phyloP scores from a whole-genome alignment of 1,140 invertebrate species.

The Steinernema feltiae region DNA sequence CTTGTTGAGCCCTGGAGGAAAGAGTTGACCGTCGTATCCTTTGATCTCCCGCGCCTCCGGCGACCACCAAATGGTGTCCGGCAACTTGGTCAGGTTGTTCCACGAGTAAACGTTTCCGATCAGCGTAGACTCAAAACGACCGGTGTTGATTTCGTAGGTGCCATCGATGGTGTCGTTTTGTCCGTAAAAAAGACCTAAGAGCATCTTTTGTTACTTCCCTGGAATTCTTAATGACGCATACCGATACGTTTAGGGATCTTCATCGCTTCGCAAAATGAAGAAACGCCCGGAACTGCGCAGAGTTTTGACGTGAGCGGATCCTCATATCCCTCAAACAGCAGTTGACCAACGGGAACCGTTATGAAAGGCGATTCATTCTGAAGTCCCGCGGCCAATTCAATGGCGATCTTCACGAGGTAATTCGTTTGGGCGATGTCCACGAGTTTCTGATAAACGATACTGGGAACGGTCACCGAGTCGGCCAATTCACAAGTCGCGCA shows the following conservation, averaged over 20 bases:
- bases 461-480: conserved; percentile 48
- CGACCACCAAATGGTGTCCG: conserved; percentile 37
- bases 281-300: conserved; percentile 36
- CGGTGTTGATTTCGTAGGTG: conserved; percentile 47
- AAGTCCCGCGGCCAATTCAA: conserved; percentile 18
- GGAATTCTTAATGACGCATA: no score
- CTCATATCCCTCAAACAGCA: conserved; percentile 53
- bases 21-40: conserved; percentile 54
- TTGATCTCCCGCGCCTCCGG: conserved; percentile 45
- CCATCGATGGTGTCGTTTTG: conserved; percentile 50
- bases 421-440: conserved; percentile 33
- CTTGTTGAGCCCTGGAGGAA: conserved; percentile 38
- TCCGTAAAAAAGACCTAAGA: conserved; percentile 55
- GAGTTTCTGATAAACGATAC: conserved; percentile 45
- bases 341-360: conserved; percentile 36
- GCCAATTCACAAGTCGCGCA: conserved; percentile 41
- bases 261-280: conserved; percentile 34
- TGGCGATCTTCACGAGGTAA: conserved; percentile 19
- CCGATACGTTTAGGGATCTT: conserved; percentile 47
- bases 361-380: conserved; percentile 38
- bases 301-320: conserved; percentile 44
- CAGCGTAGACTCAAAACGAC: conserved; percentile 16
- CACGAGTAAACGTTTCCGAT: conserved; percentile 44
- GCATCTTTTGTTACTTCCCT: no score
- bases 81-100: conserved; percentile 36